Conservation (phyloP, 2,797 vertebrate genomes). For the Percopsis omiscomaycus region DNA sequence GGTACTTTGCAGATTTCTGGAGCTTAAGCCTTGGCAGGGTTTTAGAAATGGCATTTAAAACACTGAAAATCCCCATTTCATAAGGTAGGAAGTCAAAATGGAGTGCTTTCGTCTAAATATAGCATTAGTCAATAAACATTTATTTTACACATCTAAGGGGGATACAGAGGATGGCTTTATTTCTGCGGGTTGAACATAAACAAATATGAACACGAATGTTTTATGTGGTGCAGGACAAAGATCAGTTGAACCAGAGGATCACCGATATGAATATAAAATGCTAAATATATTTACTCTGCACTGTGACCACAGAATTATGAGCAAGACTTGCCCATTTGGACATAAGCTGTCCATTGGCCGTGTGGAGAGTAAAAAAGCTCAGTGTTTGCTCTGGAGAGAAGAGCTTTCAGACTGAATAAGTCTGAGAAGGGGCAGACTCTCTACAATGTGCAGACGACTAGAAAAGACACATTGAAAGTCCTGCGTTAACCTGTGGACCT, state of each 20-base stretch:
- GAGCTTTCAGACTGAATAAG: constrained; percentile 74
- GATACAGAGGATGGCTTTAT: constrained; percentile 59
- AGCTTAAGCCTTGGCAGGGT: constrained; percentile 56
- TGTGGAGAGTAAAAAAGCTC: constrained; percentile 48
- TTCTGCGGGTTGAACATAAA: constrained; percentile 59
- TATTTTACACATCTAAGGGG: constrained; percentile 65
- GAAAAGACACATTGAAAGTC: constrained; percentile 68
- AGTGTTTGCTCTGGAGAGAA: constrained; percentile 72
- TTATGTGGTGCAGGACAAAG: constrained; percentile 69
- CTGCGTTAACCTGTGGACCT: constrained; percentile 45
- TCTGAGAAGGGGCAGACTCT: constrained; percentile 72
- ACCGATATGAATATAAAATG: constrained; percentile 67
- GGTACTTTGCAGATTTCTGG: constrained; percentile 67
- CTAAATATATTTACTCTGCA: constrained; percentile 70
- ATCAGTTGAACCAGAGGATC: constrained; percentile 61
- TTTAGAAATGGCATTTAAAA: constrained; percentile 61
- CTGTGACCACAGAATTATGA: constrained; percentile 64
- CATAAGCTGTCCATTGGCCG: constrained; percentile 66
- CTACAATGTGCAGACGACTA: constrained; percentile 63
- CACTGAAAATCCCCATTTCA: constrained; percentile 67
- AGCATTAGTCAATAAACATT: constrained; percentile 67
- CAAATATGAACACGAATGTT: constrained; percentile 63
- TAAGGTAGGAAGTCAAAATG: constrained; percentile 62
- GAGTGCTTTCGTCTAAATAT: constrained; percentile 65
- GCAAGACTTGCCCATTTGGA: constrained; percentile 54